phyloP scores from a whole-genome alignment of 2,888 invertebrate genomes.

The Listrodromus nycthemerus region DNA sequence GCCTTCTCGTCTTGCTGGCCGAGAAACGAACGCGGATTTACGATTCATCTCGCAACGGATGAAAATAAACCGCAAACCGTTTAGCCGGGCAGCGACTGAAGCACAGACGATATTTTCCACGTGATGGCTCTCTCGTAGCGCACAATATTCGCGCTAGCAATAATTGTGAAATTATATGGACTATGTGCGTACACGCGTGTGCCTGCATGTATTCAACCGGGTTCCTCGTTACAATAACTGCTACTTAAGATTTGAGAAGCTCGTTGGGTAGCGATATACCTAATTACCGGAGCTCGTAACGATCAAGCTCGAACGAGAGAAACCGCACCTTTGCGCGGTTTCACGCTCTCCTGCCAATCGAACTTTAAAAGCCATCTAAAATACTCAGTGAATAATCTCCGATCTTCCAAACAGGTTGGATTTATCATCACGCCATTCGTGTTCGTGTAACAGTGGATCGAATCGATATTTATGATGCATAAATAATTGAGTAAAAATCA shows the following conservation, averaged over 20 bases:
- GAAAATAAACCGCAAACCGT: conserved; percentile 78
- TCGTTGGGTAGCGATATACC: conserved; percentile 68
- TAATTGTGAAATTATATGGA: conserved; percentile 53
- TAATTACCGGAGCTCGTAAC: conserved; percentile 57
- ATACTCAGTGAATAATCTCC: background rate
- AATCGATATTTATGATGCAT: background rate
- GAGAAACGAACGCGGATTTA: conserved; percentile 68
- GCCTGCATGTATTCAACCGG: conserved; percentile 44
- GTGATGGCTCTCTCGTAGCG: conserved; percentile 62
- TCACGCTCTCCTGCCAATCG: conserved; percentile 25
- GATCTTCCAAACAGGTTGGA: background rate
- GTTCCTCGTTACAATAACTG: conserved; percentile 78
- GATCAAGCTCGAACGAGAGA: conserved; percentile 13
- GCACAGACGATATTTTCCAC: conserved; percentile 74
- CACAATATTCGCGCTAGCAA: conserved; percentile 69
- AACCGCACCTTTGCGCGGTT: conserved; percentile 31
- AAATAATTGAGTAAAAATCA: background rate
- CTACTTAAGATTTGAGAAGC: conserved; percentile 76
- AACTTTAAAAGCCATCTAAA: conserved; percentile 3
- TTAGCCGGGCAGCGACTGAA: conserved; percentile 67
- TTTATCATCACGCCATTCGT: background rate
- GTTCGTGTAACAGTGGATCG: background rate
- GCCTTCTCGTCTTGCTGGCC: conserved; percentile 33
- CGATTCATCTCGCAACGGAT: conserved; percentile 73
- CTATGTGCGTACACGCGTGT: conserved; percentile 4